phyloP scores from a whole-genome alignment of 1,140 invertebrate species.

The Portunus trituberculatus region DNA sequence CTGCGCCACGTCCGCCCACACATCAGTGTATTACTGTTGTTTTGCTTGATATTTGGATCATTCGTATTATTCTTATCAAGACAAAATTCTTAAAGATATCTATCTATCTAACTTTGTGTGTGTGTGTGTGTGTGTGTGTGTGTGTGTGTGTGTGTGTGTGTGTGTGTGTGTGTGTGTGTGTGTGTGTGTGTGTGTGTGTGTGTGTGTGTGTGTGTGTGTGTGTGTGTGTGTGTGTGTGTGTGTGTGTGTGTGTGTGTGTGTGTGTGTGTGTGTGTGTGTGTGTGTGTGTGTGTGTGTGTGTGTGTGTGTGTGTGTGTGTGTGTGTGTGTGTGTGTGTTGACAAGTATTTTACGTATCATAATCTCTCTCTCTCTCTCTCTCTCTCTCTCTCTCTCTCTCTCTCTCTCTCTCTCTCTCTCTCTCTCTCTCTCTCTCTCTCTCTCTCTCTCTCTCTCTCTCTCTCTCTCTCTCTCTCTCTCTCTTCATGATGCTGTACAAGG shows the following conservation, averaged over 20 bases:
- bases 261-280: constrained; percentile 32
- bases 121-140: neutral
- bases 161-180: constrained; percentile 28
- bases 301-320: neutral
- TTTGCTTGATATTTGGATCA: no score
- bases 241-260: constrained; percentile 28
- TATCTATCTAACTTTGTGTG: neutral
- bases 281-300: constrained; percentile 14
- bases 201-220: constrained; percentile 14
- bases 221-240: constrained; percentile 29
- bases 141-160: constrained; percentile 29
- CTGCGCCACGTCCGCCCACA: no score
- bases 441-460: no score
- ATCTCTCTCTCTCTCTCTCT: no score
- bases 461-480: no score
- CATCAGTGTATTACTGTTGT: no score
- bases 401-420: no score
- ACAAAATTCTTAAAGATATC: neutral
- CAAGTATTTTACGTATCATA: no score
- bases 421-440: no score
- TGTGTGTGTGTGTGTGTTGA: neutral
- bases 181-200: constrained; percentile 32
- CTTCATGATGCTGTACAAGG: no score
- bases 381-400: no score
- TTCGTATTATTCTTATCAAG: no score